Base-by-base conservation (phyloP, 2,113 vertebrate genomes). In the Syngnathus scovelli region DNA sequence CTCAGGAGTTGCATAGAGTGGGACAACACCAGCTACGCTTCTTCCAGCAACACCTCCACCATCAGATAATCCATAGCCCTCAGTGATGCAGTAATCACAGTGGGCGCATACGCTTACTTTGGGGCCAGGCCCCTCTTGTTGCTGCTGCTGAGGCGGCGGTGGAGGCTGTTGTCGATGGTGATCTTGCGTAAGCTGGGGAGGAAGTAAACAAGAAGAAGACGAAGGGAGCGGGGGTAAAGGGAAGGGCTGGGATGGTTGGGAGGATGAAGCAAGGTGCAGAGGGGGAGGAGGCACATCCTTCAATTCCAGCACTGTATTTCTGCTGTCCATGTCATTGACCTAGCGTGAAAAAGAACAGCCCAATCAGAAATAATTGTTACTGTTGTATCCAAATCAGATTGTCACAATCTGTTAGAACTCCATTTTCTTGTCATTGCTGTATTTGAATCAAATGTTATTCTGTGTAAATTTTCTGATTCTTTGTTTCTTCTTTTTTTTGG, bases 21-120 rank as follows among this genome's bases (percentile, higher is more conserved):
- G 90, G 78, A 88, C 86, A 72, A 90, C 83, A 36, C 84, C 87
- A 68, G 87, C 79, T 51, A 78, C 39, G 68, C 67, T 79, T 56
- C 82, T 81, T 41, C 81, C 70, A 66, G 76, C 90, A 77, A 65
- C 72, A 74, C 89, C 90, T 61, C 84, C 75, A 56, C 86, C 81
- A 75, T 82, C 74, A 58, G 87, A 75, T 56, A 89, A 73, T 48
- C 89, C 75, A 54, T 88, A 79, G 83, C 72, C 79, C 64, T 71
- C 92, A 85, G 68, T 90, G 76, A 63, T 74, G 76, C 84, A 83
- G 33, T 73, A 67, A 61, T 90, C 82, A 78, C 94, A 95, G 83
- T 89, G 92, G 80, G 92, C 84, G 86, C 94, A 96, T 78, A 92
- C 89, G 94, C 96, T 99, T 97, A 99, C 96, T 92, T 95, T 94